A percentile compares a stretch with the other conserved stretches of the same genome.
Conservation (phyloP, 2,888 invertebrate species). For the Drosophila phalerata region DNA sequence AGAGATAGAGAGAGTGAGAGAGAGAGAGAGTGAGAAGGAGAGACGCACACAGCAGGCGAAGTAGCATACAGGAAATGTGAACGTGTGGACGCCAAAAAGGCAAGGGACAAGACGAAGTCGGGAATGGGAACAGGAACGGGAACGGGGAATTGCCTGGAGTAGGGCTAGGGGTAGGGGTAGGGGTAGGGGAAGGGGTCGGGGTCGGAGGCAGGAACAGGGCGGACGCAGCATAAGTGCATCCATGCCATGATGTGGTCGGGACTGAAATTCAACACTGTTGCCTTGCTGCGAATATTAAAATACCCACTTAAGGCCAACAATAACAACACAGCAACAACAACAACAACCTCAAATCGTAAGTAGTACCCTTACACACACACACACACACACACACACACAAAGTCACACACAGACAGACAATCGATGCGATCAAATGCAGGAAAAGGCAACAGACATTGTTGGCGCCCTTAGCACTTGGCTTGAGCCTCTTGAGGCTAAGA, state of each 20-base stretch:
- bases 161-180: too few species aligned
- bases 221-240: slow-evolving; percentile 57
- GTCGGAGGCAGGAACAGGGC: slow-evolving; percentile 15
- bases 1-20: background rate
- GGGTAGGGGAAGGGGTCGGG: background rate
- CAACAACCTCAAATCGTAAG: slow-evolving; percentile 39
- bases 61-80: slow-evolving; percentile 54
- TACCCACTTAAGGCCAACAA: slow-evolving; percentile 73
- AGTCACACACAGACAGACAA: slow-evolving; percentile 16
- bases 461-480: slow-evolving; percentile 57
- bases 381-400: slow-evolving; percentile 15
- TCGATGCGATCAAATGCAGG: slow-evolving; percentile 49
- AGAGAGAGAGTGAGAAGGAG: background rate
- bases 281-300: slow-evolving; percentile 76
- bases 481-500: slow-evolving; percentile 31
- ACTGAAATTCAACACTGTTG: slow-evolving; percentile 73
- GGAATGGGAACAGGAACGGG: background rate
- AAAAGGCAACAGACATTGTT: slow-evolving; percentile 45
- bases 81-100: slow-evolving; percentile 53
- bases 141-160: background rate
- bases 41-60: slow-evolving; percentile 50
- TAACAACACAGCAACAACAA: slow-evolving; percentile 42
- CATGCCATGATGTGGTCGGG: slow-evolving; percentile 53
- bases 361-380: slow-evolving; percentile 50
- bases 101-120: slow-evolving; percentile 15